A percentile compares a stretch with the other conserved stretches of the same genome.
Evolutionary conservation across 2,113 vertebrate genomes (phyloP).

Genomic region (Lampris incognitus): DNA sequence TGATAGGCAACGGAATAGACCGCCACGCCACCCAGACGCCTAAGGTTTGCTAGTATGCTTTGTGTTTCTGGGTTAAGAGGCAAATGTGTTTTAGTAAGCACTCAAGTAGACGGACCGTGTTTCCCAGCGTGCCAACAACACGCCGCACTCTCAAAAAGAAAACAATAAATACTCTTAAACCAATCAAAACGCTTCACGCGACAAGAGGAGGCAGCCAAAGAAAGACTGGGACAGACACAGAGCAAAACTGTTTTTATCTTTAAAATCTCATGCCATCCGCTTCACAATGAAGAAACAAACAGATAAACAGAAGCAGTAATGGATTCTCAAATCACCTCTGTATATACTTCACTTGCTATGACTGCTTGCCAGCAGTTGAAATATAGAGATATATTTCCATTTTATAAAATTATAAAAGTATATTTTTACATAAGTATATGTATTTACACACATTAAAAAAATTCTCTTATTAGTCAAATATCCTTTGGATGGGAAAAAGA

Average conservation of each 20-base stretch:
- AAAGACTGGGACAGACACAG: neutral
- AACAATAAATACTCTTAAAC: neutral
- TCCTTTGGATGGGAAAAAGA: conserved; percentile 34
- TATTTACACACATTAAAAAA: conserved; percentile 69
- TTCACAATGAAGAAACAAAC: conserved; percentile 52
- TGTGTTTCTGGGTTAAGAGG: too few species aligned
- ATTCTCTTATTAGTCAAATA: conserved; percentile 54
- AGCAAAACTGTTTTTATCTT: conserved; percentile 37
- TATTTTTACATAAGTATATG: conserved; percentile 74
- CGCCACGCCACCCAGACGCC: too few species aligned
- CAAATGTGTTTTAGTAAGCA: too few species aligned
- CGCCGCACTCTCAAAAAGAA: too few species aligned
- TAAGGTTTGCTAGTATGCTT: too few species aligned
- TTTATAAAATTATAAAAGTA: conserved; percentile 82
- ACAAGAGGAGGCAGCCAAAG: too few species aligned
- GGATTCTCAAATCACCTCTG: conserved; percentile 59
- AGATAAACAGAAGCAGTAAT: conserved; percentile 59
- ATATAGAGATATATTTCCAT: conserved; percentile 71
- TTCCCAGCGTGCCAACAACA: too few species aligned
- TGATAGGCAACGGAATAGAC: too few species aligned
- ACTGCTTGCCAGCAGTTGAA: conserved; percentile 59
- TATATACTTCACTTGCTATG: conserved; percentile 70
- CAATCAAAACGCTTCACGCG: too few species aligned
- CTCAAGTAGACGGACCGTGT: too few species aligned
- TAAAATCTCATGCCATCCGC: conserved; percentile 70